These are phyloP conservation scores for Nibea coibor DNA, from an alignment of 2,113 vertebrate genomes.

Conservation along the genomic window DNA sequence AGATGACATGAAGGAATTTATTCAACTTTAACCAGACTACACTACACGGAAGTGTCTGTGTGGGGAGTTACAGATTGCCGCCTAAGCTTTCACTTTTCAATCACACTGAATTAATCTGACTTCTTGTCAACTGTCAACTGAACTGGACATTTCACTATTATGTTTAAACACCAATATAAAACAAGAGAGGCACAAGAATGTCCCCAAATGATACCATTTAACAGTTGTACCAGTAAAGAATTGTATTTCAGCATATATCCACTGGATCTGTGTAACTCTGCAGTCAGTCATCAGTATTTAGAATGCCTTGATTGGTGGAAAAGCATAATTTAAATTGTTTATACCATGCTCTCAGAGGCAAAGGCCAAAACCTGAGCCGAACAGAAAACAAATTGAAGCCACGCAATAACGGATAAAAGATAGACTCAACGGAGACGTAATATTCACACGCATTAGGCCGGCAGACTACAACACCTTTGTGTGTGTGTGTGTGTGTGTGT, in stretches of 20 bases:
- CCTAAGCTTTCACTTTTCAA: neutral
- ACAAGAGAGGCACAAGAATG: neutral
- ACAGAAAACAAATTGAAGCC: slow-evolving; percentile 35
- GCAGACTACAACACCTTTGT: slow-evolving; percentile 77
- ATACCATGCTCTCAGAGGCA: slow-evolving; percentile 33
- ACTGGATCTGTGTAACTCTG: slow-evolving; percentile 20
- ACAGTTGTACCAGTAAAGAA: neutral
- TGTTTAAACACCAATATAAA: neutral
- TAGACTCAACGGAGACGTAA: slow-evolving; percentile 45
- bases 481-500: neutral
- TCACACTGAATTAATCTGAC: neutral
- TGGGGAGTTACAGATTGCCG: neutral
- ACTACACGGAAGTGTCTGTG: neutral
- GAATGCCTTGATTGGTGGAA: slow-evolving; percentile 36
- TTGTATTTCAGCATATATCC: neutral
- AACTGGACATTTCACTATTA: neutral
- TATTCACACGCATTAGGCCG: slow-evolving; percentile 42
- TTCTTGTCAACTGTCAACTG: neutral
- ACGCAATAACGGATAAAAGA: slow-evolving; percentile 58
- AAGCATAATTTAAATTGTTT: slow-evolving; percentile 48
- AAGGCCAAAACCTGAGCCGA: slow-evolving; percentile 24
- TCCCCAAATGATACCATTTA: neutral
- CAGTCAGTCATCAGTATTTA: slow-evolving; percentile 26
- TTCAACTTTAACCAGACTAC: neutral
- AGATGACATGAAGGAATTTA: neutral